These are phyloP conservation scores for Augiades crinisus DNA, from an alignment of 2,888 invertebrate species.

Conservation along the genomic window DNA sequence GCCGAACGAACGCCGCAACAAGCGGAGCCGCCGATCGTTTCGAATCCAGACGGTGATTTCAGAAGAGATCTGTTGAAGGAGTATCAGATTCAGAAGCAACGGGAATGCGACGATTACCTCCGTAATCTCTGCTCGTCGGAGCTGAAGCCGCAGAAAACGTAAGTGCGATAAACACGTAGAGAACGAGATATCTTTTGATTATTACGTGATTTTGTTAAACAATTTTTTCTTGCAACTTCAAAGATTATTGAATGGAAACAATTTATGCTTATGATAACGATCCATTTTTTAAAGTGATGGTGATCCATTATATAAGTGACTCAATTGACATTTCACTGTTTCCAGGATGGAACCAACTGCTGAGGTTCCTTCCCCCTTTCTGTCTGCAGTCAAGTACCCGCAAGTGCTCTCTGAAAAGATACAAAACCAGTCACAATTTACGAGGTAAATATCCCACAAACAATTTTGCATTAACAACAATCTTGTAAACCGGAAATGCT, in stretches of 20 bases:
- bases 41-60: slow-evolving; percentile 61
- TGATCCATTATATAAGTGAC: too few species aligned
- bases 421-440: slow-evolving; percentile 41
- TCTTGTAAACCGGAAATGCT: too few species aligned
- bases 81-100: slow-evolving; percentile 89
- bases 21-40: slow-evolving; percentile 48
- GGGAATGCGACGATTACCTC: slow-evolving; percentile 75
- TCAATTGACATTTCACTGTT: too few species aligned
- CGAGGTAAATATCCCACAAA: slow-evolving; percentile 45
- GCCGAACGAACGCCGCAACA: slow-evolving; percentile 54
- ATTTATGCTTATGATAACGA: too few species aligned
- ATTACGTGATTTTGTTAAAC: neutral
- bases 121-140: slow-evolving; percentile 69
- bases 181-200: slow-evolving; percentile 3
- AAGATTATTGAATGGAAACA: too few species aligned
- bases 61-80: slow-evolving; percentile 88
- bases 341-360: slow-evolving; percentile 58
- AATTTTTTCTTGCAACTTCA: too few species aligned
- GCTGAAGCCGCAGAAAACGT: slow-evolving; percentile 62
- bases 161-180: slow-evolving; percentile 33
- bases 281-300: too few species aligned
- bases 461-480: too few species aligned
- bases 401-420: slow-evolving; percentile 42
- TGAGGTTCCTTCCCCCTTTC: slow-evolving; percentile 48
- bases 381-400: slow-evolving; percentile 44